A percentile compares a stretch with the other conserved stretches of the same genome.
These are phyloP conservation scores for Drosophila baimaii DNA, from an alignment of 1,140 invertebrate species.

Conservation along the genomic window DNA sequence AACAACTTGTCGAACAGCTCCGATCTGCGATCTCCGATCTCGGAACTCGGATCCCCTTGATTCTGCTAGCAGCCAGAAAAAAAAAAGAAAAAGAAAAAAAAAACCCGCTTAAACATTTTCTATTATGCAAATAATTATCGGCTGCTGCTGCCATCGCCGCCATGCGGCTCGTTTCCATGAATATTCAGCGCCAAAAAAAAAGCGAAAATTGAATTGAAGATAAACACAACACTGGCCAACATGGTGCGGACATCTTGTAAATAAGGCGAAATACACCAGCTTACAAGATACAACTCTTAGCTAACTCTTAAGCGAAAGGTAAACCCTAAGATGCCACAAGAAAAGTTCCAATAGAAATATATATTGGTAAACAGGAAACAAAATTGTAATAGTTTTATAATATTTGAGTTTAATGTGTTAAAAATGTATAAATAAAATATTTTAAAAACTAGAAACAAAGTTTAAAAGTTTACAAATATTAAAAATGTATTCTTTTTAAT, in stretches of 20 bases:
- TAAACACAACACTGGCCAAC: slow-evolving; percentile 6
- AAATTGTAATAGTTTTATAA: too few species aligned
- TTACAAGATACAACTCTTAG: not conserved
- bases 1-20: slow-evolving; percentile 43
- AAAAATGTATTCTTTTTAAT: too few species aligned
- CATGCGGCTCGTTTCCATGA: slow-evolving; percentile 39
- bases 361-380: too few species aligned
- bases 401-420: too few species aligned
- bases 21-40: slow-evolving; percentile 4
- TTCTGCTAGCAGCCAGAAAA: slow-evolving; percentile 34
- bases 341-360: too few species aligned
- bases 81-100: slow-evolving; percentile 20
- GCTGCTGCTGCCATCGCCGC: slow-evolving; percentile 8
- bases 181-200: slow-evolving; percentile 32
- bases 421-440: too few species aligned
- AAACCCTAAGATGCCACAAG: not conserved
- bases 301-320: not conserved
- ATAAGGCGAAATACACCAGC: not conserved
- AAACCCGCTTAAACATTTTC: slow-evolving; percentile 46
- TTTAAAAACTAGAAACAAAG: too few species aligned
- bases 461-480: too few species aligned
- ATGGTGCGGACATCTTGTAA: not conserved
- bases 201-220: slow-evolving; percentile 22
- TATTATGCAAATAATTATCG: slow-evolving; percentile 57
- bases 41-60: slow-evolving; percentile 12